Percentiles rank a stretch among this genome's conserved stretches.
Conservation (phyloP, 2,113 vertebrate species). For the Antechinus stuartii region DNA sequence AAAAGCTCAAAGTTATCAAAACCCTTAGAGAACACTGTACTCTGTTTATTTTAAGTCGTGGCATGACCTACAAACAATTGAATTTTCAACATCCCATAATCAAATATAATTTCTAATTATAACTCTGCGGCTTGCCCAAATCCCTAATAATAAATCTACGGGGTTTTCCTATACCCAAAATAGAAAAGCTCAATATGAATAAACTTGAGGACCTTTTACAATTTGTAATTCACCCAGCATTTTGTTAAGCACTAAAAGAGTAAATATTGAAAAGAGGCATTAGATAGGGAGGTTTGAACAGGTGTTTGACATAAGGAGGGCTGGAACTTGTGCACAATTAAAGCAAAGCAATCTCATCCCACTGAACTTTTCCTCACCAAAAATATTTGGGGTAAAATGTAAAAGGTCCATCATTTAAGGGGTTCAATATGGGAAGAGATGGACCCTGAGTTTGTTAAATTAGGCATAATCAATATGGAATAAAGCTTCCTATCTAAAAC, state of each 20-base stretch:
- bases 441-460: background rate
- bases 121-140: background rate
- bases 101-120: slow-evolving; percentile 48
- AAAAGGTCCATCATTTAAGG: slow-evolving; percentile 49
- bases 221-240: slow-evolving; percentile 51
- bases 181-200: slow-evolving; percentile 13
- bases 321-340: slow-evolving; percentile 41
- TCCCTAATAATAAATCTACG: slow-evolving; percentile 18
- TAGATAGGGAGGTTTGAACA: slow-evolving; percentile 84
- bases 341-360: slow-evolving; percentile 71
- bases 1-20: slow-evolving; percentile 15
- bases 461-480: background rate
- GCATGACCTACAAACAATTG: slow-evolving; percentile 46
- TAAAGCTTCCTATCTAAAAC: background rate
- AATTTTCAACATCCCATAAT: slow-evolving; percentile 57
- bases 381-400: slow-evolving; percentile 51
- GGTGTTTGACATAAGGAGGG: slow-evolving; percentile 77
- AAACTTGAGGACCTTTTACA: slow-evolving; percentile 54
- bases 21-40: background rate
- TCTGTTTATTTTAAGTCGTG: slow-evolving; percentile 52
- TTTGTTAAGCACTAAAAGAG: slow-evolving; percentile 73
- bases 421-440: background rate
- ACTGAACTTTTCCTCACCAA: background rate
- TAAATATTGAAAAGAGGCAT: slow-evolving; percentile 78
- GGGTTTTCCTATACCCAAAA: slow-evolving; percentile 60